These are phyloP conservation scores for Diplolepis rosae DNA, from an alignment of 2,888 invertebrate species.

Conservation along the genomic window DNA sequence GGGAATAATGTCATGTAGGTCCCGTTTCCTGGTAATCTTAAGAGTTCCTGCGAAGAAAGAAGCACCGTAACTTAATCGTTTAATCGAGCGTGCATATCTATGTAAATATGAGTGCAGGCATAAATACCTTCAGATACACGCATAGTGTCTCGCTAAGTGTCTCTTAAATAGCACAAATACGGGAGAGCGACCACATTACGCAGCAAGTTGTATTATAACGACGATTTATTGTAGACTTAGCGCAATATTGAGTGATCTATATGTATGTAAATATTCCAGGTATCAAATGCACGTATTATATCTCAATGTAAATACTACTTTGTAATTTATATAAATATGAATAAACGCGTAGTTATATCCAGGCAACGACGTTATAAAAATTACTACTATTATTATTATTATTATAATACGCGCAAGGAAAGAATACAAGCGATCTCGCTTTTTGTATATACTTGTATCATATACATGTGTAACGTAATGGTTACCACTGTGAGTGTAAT, in stretches of 20 bases:
- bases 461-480: conserved; percentile 51
- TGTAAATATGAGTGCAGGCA: conserved; percentile 37
- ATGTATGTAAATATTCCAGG: conserved; percentile 34
- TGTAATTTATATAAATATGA: conserved; percentile 27
- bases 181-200: conserved; percentile 42
- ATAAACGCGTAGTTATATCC: background rate
- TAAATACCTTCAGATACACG: conserved; percentile 25
- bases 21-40: background rate
- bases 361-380: conserved; percentile 4
- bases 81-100: conserved; percentile 44
- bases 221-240: conserved; percentile 54
- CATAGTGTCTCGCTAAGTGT: conserved; percentile 35
- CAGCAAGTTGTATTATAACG: conserved; percentile 38
- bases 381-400: conserved; percentile 9
- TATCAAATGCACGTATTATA: conserved; percentile 55
- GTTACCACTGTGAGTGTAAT: conserved; percentile 69
- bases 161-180: conserved; percentile 39
- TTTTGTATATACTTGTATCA: conserved; percentile 65
- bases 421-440: conserved; percentile 28
- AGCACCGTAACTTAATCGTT: conserved; percentile 45
- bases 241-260: conserved; percentile 38
- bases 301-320: conserved; percentile 36
- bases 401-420: conserved; percentile 9
- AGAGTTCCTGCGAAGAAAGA: conserved; percentile 6
- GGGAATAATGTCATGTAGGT: background rate